Percentiles rank a stretch among this genome's conserved stretches.
Conservation (phyloP, 2,113 vertebrate genomes). For the Ceyx margarethae region DNA sequence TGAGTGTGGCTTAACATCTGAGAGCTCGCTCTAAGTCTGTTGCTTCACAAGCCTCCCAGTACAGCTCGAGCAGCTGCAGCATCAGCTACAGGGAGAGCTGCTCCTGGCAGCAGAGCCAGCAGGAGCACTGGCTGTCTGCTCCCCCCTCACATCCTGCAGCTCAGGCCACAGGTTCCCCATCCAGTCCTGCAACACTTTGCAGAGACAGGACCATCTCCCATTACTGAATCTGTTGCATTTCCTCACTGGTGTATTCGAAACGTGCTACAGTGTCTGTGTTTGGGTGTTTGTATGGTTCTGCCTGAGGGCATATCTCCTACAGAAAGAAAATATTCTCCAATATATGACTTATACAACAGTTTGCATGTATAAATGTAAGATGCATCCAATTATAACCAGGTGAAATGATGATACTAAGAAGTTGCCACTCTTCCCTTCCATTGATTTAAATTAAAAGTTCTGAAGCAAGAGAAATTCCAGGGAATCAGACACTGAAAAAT, state of each 20-base stretch:
- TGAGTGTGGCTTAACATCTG: neutral
- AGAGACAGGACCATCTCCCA: neutral
- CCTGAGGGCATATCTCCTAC: rapidly evolving
- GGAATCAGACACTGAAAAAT: neutral
- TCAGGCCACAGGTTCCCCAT: neutral
- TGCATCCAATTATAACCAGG: rapidly evolving
- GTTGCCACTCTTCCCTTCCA: neutral
- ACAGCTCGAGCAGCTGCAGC: neutral
- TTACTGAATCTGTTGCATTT: rapidly evolving
- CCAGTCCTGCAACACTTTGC: neutral
- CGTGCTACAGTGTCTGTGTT: rapidly evolving
- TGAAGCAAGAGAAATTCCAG: neutral
- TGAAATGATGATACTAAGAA: neutral
- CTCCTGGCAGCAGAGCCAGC: neutral
- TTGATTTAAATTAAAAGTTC: neutral
- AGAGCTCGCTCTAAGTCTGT: neutral
- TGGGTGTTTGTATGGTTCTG: rapidly evolving
- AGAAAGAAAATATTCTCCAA: neutral
- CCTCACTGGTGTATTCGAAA: neutral
- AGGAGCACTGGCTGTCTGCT: neutral
- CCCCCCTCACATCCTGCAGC: neutral
- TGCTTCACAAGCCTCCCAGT: neutral
- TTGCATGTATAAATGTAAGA: neutral
- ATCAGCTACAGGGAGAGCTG: neutral
- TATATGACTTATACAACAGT: rapidly evolving